Evolutionary conservation across 2,113 vertebrate genomes (phyloP).

Genomic region (Lonchura striata): DNA sequence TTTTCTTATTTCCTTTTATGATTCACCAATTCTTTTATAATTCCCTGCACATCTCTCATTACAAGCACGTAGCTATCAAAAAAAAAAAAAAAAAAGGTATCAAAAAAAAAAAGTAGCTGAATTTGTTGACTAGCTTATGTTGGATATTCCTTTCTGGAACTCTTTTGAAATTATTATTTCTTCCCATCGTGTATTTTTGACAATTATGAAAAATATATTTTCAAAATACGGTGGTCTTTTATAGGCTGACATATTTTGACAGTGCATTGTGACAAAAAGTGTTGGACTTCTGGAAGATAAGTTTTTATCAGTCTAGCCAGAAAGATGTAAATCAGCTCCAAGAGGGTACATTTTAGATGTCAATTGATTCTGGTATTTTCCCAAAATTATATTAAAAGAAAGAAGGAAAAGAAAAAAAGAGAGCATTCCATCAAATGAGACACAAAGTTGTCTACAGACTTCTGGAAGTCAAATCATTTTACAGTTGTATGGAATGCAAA

Average conservation of each 20-base stretch:
- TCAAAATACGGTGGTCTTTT: not conserved
- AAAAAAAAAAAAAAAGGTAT: not conserved
- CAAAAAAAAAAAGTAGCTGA: not conserved
- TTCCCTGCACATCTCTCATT: not conserved
- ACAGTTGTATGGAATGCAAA: not conserved
- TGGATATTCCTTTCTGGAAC: not conserved
- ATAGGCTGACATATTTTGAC: not conserved
- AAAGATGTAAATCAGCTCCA: not conserved
- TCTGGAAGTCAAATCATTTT: not conserved
- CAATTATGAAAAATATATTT: not conserved
- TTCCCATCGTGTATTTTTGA: not conserved
- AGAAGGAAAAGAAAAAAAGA: no score
- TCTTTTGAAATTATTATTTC: not conserved
- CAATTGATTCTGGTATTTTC: not conserved
- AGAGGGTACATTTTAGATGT: not conserved
- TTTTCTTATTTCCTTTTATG: not conserved
- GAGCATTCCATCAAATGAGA: not conserved
- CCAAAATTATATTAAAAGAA: not conserved
- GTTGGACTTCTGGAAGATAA: not conserved
- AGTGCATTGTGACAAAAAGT: not conserved
- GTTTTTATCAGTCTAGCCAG: not conserved
- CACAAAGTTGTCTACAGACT: not conserved
- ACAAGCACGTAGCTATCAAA: not conserved
- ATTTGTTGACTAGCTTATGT: not conserved
- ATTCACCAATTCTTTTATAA: not conserved